Percentiles rank a stretch among this genome's conserved stretches.
Evolutionary conservation across 2,888 invertebrate genomes (phyloP).

Genomic region (Luperina testacea): DNA sequence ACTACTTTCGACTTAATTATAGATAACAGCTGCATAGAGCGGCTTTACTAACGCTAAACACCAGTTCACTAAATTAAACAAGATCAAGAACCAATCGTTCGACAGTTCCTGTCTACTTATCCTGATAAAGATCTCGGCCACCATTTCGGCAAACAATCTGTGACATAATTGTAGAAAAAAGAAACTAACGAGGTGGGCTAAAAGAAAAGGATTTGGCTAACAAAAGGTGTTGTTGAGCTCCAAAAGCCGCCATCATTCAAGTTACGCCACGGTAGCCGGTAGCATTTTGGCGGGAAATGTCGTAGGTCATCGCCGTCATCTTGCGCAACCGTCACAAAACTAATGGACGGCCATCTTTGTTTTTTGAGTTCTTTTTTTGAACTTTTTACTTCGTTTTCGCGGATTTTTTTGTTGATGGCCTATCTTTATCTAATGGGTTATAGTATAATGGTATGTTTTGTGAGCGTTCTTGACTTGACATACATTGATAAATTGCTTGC

Average conservation of each 20-base stretch:
- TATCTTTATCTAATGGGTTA: neutral
- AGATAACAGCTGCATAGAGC: conserved; percentile 38
- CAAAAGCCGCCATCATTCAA: conserved; percentile 18
- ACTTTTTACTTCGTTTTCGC: conserved; percentile 11
- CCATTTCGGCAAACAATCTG: conserved; percentile 9
- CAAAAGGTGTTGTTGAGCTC: conserved; percentile 19
- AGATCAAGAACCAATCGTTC: neutral
- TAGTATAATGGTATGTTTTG: neutral
- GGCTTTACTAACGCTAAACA: conserved; percentile 1
- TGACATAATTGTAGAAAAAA: conserved; percentile 31
- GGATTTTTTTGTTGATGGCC: conserved; percentile 11
- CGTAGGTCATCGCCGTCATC: conserved; percentile 61
- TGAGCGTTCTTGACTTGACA: neutral
- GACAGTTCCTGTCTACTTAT: conserved; percentile 17
- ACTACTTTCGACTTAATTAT: conserved; percentile 38
- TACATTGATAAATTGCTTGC: neutral
- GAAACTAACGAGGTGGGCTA: conserved; percentile 15
- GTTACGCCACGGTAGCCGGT: conserved; percentile 49
- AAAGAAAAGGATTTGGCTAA: conserved; percentile 19
- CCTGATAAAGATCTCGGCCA: conserved; percentile 31
- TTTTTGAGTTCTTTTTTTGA: conserved; percentile 42
- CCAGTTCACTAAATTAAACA: conserved; percentile 10
- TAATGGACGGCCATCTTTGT: conserved; percentile 36
- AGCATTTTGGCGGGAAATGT: conserved; percentile 53
- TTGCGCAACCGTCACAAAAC: conserved; percentile 45